Base-by-base conservation (phyloP, 2,888 invertebrate species). In the Athalia cordata region DNA sequence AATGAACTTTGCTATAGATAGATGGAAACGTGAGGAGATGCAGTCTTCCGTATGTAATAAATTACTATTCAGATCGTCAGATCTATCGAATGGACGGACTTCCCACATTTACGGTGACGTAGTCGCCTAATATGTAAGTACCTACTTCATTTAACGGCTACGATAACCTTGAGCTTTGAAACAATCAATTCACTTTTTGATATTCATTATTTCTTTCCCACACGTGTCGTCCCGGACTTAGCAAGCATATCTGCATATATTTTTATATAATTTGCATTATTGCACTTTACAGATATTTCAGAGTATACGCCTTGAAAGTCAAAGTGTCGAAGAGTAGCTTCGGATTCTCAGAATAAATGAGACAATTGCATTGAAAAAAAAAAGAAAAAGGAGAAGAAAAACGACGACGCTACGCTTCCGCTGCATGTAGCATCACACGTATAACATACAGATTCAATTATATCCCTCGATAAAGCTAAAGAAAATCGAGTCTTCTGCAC, bases 101-200 rank as follows among this genome's bases (percentile, higher is more conserved):
- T 75, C 75, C 75, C 75, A 64, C 62, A 75, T 50, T 50, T 57
- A 50, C 75, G 64, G 50, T 75, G 75, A 75, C 75, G 75, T 64
- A 29, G 50, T 62, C 59, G 15, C 59, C 11, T 8, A 59, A 57
- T 59, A 29, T 29, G 29, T 2, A 2, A 29, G 29, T 29, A 29
- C 29, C 29, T 29, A 2, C 29, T 29, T 29, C 29, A 2, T 29
- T 29, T 29, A 29, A 29, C 29, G 29, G 29, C 29, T 29, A 29
- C 29, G 0, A 29, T 29, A 29, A 29, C 29, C 29, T 29, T 29
- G 29, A 29, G 29, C 29, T 29, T 29, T 29, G 29, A 29, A 29
- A 29, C 29, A 29, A 29, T 29, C 29, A 29, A 29, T 29, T 29
- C 29, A 29, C 29, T 29, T 29, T 29, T 29, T 29, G 29, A 29